Evolutionary conservation across 2,113 vertebrate genomes (phyloP).

Genomic region (Cololabis saira): DNA sequence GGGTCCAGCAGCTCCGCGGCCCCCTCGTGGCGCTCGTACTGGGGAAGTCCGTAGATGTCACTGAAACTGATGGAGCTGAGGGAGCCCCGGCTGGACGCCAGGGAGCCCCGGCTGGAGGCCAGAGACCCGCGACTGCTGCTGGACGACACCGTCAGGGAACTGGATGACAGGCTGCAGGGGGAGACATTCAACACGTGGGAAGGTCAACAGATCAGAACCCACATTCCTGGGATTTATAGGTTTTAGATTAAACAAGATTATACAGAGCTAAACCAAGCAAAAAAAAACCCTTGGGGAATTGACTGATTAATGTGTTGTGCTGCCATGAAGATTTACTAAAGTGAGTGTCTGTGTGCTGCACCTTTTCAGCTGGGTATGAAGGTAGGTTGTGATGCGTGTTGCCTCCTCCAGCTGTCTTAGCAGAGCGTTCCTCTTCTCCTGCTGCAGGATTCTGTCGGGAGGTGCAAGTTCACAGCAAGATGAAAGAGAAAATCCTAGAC

Average conservation of each 20-base stretch:
- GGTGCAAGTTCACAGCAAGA: too few relatives aligned
- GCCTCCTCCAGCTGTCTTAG: constrained; percentile 95
- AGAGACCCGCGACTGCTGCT: constrained; percentile 96
- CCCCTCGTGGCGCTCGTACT: constrained; percentile 89
- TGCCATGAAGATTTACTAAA: background rate
- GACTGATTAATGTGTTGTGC: too few relatives aligned
- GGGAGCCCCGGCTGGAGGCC: constrained; percentile 93
- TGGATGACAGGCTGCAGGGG: constrained; percentile 89
- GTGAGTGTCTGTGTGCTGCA: constrained; percentile 41
- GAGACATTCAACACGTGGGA: background rate
- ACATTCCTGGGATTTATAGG: too few relatives aligned
- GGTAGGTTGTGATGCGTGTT: constrained; percentile 91
- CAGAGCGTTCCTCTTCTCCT: constrained; percentile 94
- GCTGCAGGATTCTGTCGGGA: constrained; percentile 88
- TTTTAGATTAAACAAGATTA: too few relatives aligned
- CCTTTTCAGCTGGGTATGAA: constrained; percentile 96
- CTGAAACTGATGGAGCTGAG: constrained; percentile 97
- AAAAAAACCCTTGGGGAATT: too few relatives aligned
- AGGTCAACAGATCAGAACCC: background rate
- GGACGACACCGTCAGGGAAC: constrained; percentile 94
- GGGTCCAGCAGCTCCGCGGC: constrained; percentile 74
- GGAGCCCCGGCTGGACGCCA: constrained; percentile 95
- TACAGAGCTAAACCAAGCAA: too few relatives aligned
- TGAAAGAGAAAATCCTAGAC: too few relatives aligned
- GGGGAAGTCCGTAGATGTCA: constrained; percentile 95